These are phyloP conservation scores for Psylliodes chrysocephalus DNA, from an alignment of 2,888 invertebrate species.

Conservation along the genomic window DNA sequence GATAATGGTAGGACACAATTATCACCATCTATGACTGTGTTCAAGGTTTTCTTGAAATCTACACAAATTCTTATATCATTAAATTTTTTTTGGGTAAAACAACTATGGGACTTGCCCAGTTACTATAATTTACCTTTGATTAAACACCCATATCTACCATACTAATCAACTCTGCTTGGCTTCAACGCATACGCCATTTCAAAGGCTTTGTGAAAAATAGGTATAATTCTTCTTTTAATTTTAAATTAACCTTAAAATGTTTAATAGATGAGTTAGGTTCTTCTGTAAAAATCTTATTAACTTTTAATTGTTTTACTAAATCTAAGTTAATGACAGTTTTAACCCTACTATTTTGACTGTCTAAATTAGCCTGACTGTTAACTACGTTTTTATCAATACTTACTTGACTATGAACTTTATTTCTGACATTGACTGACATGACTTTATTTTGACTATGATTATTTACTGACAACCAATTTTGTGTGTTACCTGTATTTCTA, in stretches of 20 bases:
- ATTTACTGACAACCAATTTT: too few species aligned
- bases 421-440: too few species aligned
- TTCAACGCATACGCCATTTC: too few species aligned
- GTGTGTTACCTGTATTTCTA: too few species aligned
- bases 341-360: too few species aligned
- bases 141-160: conserved; percentile 42
- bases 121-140: conserved; percentile 41
- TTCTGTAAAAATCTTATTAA: conserved; percentile 8
- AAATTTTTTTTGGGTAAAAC: conserved; percentile 51
- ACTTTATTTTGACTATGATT: too few species aligned
- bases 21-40: conserved; percentile 46
- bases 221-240: conserved; percentile 14
- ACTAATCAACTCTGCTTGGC: conserved; percentile 29
- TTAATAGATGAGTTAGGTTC: conserved; percentile 14
- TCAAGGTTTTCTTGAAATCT: conserved; percentile 50
- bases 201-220: conserved; percentile 33
- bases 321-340: too few species aligned
- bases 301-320: too few species aligned
- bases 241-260: conserved; percentile 21
- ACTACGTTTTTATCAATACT: too few species aligned
- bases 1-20: conserved; percentile 53
- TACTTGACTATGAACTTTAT: too few species aligned
- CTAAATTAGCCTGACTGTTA: too few species aligned
- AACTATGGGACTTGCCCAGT: conserved; percentile 53
- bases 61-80: conserved; percentile 41